These are phyloP conservation scores for Leucosticte australis DNA, from an alignment of 2,113 vertebrate genomes.

Conservation along the genomic window DNA sequence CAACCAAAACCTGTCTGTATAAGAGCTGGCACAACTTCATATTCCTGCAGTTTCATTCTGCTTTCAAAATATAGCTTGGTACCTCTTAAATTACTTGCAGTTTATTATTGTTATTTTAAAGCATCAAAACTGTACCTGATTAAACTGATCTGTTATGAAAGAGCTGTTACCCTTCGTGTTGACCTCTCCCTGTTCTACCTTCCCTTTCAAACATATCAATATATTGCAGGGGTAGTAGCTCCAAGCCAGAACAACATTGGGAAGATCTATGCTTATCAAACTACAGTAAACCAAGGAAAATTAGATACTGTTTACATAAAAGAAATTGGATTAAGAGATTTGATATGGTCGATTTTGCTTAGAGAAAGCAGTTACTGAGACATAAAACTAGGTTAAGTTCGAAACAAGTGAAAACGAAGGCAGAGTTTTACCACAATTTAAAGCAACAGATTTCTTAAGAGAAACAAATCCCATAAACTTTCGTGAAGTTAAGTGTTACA, in stretches of 20 bases:
- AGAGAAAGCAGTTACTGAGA: not conserved
- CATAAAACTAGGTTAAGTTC: not conserved
- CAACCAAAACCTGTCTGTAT: not conserved
- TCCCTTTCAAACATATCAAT: not conserved
- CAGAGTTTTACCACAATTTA: not conserved
- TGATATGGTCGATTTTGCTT: not conserved
- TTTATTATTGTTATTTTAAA: not conserved
- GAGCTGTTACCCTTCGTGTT: not conserved
- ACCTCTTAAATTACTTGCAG: not conserved
- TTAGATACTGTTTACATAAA: not conserved
- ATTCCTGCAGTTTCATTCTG: not conserved
- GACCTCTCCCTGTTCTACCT: not conserved
- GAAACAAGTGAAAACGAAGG: not conserved
- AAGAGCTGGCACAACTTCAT: not conserved
- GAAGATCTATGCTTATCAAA: conserved; percentile 1
- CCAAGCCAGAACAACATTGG: not conserved
- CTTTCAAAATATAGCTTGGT: not conserved
- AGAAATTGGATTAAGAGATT: not conserved
- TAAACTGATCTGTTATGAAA: not conserved
- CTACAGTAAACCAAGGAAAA: not conserved
- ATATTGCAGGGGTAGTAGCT: not conserved
- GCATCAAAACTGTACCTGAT: not conserved
- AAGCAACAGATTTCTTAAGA: not conserved
- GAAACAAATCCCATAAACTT: not conserved
- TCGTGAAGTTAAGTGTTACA: not conserved